Conservation (phyloP, 2,888 invertebrate species). For the Villa cingulata region DNA sequence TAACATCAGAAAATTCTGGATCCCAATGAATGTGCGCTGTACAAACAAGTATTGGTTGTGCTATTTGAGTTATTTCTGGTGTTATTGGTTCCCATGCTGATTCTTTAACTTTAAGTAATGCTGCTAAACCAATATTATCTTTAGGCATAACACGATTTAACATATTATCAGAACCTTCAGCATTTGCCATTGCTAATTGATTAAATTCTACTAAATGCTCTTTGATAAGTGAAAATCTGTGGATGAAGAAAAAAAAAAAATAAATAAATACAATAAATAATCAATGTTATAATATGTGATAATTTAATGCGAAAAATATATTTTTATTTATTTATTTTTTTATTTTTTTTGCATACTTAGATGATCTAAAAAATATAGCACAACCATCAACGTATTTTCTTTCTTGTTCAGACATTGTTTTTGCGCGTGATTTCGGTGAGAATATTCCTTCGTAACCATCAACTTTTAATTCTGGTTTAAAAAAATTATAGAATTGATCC, state of each 20-base stretch:
- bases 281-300: neutral
- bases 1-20: constrained; percentile 98
- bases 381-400: constrained; percentile 97
- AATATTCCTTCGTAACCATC: constrained; percentile 93
- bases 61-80: constrained; percentile 58
- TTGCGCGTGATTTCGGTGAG: constrained; percentile 94
- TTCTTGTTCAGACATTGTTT: constrained; percentile 95
- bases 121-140: constrained; percentile 96
- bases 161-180: constrained; percentile 97
- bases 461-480: constrained; percentile 82
- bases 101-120: constrained; percentile 87
- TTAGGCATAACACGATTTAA: constrained; percentile 97
- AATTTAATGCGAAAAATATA: too few species aligned
- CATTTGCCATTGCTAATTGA: constrained; percentile 96
- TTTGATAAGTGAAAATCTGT: constrained; percentile 84
- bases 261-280: neutral
- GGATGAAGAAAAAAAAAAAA: constrained; percentile 22
- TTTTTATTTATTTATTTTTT: neutral
- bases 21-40: constrained; percentile 99
- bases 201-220: constrained; percentile 97
- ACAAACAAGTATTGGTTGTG: constrained; percentile 84
- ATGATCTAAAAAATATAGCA: constrained; percentile 91
- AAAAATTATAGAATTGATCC: constrained; percentile 95
- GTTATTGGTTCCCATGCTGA: constrained; percentile 83
- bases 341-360: constrained; percentile 52